phyloP scores from a whole-genome alignment of 2,797 vertebrate species.

The Muscicapa comitata region DNA sequence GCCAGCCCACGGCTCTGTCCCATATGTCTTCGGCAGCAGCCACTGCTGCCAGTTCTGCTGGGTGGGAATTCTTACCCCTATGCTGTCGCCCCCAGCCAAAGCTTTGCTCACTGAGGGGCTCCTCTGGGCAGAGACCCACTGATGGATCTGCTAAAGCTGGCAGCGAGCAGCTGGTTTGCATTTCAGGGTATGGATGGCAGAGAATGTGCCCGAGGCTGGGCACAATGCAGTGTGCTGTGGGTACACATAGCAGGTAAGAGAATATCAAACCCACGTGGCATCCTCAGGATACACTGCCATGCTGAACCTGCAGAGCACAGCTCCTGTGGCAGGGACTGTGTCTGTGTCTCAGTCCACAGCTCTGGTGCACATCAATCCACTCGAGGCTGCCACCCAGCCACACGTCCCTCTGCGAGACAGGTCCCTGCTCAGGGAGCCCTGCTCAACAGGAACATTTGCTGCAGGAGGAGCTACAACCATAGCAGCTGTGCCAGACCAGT shows the following conservation, averaged over 20 bases:
- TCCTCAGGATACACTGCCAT: background rate
- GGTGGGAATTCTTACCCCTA: background rate
- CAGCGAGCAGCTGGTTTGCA: fast-evolving
- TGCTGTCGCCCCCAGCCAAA: background rate
- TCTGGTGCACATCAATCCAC: fast-evolving
- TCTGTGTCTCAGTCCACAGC: fast-evolving
- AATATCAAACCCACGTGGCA: fast-evolving
- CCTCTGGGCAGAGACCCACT: background rate
- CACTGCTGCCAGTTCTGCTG: fast-evolving
- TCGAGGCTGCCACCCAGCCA: background rate
- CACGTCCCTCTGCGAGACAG: fast-evolving
- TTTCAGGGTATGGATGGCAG: background rate
- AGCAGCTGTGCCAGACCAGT: background rate
- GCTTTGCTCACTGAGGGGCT: background rate
- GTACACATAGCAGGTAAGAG: background rate
- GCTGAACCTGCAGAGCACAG: background rate
- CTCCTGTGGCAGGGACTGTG: fast-evolving
- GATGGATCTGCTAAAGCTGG: background rate
- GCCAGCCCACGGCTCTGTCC: background rate
- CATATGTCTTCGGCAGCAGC: background rate
- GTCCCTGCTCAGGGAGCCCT: background rate
- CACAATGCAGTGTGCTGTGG: background rate
- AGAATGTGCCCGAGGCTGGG: background rate
- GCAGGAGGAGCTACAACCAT: fast-evolving
- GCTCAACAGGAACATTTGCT: background rate